Percentiles rank a stretch among this genome's conserved stretches.
phyloP scores from a whole-genome alignment of 2,113 vertebrate species.

The Colius striatus region DNA sequence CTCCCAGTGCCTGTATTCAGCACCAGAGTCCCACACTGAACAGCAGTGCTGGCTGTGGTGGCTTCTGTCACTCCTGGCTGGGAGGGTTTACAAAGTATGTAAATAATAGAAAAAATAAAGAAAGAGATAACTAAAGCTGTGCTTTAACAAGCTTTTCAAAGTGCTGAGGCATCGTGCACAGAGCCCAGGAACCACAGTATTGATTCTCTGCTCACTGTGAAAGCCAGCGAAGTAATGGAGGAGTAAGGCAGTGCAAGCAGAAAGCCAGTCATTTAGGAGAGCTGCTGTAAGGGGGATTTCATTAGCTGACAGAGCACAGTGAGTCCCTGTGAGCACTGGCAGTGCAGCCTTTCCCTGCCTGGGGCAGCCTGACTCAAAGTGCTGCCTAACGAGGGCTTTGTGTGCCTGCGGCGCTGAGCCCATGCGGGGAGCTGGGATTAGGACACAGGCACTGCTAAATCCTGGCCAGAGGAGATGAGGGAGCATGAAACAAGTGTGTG shows the following conservation, averaged over 20 bases:
- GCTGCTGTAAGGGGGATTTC: not conserved
- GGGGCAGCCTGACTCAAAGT: not conserved
- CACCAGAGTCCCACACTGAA: not conserved
- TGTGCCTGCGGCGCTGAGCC: not conserved
- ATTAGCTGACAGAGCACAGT: not conserved
- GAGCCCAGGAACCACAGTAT: not conserved
- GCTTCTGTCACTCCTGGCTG: not conserved
- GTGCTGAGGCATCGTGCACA: not conserved
- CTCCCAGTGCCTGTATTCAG: not conserved
- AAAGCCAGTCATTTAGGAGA: not conserved
- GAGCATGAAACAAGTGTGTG: not conserved
- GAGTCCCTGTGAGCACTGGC: not conserved
- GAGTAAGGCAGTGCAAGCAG: not conserved
- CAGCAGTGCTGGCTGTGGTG: not conserved
- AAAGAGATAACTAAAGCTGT: not conserved
- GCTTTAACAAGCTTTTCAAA: not conserved
- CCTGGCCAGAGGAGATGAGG: not conserved
- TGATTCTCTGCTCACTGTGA: not conserved
- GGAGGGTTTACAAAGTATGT: not conserved
- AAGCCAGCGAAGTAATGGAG: not conserved
- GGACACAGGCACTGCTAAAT: not conserved
- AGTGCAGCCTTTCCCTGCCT: not conserved
- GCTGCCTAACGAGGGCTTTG: not conserved
- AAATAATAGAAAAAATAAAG: not conserved
- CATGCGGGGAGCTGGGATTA: not conserved